These are phyloP conservation scores for Ficedula albicollis DNA, from an alignment of 2,797 vertebrate genomes.

Conservation along the genomic window DNA sequence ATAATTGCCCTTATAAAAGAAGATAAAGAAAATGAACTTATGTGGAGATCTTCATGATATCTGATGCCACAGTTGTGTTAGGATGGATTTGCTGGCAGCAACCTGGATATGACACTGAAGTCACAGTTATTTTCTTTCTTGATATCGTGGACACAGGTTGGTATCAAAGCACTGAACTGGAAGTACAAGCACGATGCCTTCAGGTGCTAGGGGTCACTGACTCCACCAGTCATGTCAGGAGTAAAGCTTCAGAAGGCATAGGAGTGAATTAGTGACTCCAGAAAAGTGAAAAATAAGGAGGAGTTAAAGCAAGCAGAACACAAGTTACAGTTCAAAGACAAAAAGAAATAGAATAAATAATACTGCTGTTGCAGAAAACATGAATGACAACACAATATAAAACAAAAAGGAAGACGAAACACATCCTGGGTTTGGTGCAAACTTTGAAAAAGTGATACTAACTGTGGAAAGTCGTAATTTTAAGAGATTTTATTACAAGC, in stretches of 20 bases:
- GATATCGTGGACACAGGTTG: background rate
- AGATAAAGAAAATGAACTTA: background rate
- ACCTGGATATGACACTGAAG: background rate
- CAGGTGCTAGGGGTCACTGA: background rate
- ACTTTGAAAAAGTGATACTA: background rate
- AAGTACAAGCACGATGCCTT: background rate
- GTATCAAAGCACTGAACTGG: background rate
- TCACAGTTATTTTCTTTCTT: background rate
- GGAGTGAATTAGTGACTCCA: background rate
- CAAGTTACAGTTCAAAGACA: background rate
- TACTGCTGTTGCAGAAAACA: background rate
- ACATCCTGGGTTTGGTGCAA: background rate
- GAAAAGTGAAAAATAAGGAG: background rate
- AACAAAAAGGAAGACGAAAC: background rate
- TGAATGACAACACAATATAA: background rate
- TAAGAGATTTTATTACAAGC: background rate
- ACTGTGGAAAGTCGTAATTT: background rate
- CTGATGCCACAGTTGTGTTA: rapidly evolving
- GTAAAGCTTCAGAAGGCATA: background rate
- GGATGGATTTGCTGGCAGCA: background rate
- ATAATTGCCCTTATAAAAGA: background rate
- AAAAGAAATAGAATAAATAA: background rate
- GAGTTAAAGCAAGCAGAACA: background rate
- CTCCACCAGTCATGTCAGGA: background rate
- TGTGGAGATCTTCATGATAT: background rate